A percentile compares a stretch with the other conserved stretches of the same genome.
phyloP scores from a whole-genome alignment of 2,888 invertebrate species.

The Aleiodes alternator region DNA sequence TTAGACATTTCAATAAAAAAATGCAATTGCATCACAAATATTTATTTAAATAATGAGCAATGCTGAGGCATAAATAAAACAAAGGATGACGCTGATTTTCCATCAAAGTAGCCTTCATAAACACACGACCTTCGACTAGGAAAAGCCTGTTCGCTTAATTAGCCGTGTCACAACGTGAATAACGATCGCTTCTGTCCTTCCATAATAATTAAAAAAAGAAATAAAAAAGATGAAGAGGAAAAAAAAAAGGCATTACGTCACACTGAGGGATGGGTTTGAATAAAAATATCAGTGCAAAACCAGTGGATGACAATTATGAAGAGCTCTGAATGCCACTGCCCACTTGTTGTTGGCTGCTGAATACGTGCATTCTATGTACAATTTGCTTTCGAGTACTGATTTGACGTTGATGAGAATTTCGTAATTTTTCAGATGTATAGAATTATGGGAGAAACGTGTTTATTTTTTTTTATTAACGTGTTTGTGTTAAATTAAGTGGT shows the following conservation, averaged over 20 bases:
- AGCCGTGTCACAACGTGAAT: constrained; percentile 36
- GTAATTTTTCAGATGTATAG: too few relatives aligned
- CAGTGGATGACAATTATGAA: constrained; percentile 33
- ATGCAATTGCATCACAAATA: too few relatives aligned
- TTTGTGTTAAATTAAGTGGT: too few relatives aligned
- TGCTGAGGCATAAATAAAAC: too few relatives aligned
- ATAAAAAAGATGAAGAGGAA: constrained; percentile 7
- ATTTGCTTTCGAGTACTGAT: not conserved
- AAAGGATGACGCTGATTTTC: constrained; percentile 13
- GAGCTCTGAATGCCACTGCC: constrained; percentile 30
- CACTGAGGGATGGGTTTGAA: constrained; percentile 2
- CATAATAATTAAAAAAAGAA: constrained; percentile 5
- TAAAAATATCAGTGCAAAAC: constrained; percentile 42
- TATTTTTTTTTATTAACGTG: too few relatives aligned
- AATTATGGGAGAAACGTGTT: too few relatives aligned
- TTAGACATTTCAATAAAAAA: too few relatives aligned
- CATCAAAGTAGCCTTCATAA: constrained; percentile 36
- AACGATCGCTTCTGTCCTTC: constrained; percentile 40
- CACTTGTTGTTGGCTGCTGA: not conserved
- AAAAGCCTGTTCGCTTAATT: constrained; percentile 39
- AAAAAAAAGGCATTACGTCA: constrained; percentile 35
- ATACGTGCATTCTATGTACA: too few relatives aligned
- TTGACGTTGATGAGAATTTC: not conserved
- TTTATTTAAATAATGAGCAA: too few relatives aligned
- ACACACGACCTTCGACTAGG: constrained; percentile 30